Percentiles rank a stretch among this genome's conserved stretches.
These are phyloP conservation scores for Urocitellus parryii DNA, from an alignment of 2,113 vertebrate species.

Conservation along the genomic window DNA sequence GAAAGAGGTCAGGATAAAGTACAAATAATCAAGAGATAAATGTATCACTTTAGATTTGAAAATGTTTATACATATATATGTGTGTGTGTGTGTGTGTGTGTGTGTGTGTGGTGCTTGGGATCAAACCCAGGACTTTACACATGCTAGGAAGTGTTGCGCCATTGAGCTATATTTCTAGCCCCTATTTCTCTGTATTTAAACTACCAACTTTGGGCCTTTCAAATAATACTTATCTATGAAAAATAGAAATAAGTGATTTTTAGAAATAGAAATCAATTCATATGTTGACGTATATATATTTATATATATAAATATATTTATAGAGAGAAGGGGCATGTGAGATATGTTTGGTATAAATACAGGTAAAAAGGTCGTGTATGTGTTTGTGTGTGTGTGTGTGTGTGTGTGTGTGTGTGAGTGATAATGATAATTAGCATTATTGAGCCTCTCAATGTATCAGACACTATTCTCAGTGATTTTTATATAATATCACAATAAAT, in stretches of 20 bases:
- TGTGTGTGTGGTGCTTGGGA: background rate
- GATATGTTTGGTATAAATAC: background rate
- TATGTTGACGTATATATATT: background rate
- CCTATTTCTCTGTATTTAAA: background rate
- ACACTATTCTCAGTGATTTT: background rate
- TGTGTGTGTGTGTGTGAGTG: too few species aligned
- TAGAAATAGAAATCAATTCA: background rate
- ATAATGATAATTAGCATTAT: background rate
- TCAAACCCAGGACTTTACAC: background rate
- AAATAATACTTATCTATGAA: background rate
- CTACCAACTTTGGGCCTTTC: background rate
- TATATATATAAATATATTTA: too few species aligned
- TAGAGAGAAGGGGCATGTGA: too few species aligned
- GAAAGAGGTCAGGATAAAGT: constrained; percentile 36
- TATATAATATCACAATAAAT: background rate
- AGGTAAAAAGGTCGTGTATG: background rate
- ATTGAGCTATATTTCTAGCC: background rate
- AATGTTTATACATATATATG: background rate
- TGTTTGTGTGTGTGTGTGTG: background rate
- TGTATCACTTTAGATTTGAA: constrained; percentile 14
- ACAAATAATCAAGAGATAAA: constrained; percentile 34
- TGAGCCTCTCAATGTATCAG: background rate
- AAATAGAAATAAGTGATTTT: background rate
- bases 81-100: too few species aligned
- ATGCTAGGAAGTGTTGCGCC: background rate